Conservation (phyloP, 30 jellyfish, hydroid and myxozoan genomes). For the Hydractinia symbiolongicarpus region DNA sequence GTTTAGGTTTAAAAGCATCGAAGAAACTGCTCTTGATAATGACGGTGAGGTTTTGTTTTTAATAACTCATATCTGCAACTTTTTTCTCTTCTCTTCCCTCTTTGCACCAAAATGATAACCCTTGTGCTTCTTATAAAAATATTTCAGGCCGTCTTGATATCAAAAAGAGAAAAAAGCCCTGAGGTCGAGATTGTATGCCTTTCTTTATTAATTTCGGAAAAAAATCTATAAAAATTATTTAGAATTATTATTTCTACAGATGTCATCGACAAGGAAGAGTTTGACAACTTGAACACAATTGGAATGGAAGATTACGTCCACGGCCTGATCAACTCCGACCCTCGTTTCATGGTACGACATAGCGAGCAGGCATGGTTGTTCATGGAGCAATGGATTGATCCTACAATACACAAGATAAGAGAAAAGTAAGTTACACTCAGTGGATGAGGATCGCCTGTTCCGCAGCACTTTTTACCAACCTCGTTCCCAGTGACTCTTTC, state of each 20-base stretch:
- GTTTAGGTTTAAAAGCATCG: not conserved
- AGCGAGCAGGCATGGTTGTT: conserved; percentile 83
- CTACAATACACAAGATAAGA: conserved; percentile 69
- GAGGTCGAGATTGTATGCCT: too few relatives aligned
- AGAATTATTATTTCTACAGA: conserved; percentile 27
- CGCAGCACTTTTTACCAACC: too few relatives aligned
- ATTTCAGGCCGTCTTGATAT: too few relatives aligned
- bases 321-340: conserved; percentile 54
- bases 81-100: too few relatives aligned
- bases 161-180: too few relatives aligned
- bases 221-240: not conserved
- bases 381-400: conserved; percentile 66
- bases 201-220: too few relatives aligned
- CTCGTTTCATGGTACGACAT: conserved; percentile 68
- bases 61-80: too few relatives aligned
- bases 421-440: conserved; percentile 40
- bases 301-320: conserved; percentile 69
- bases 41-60: not conserved
- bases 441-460: not conserved
- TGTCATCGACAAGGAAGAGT: conserved; percentile 66
- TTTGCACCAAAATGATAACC: too few relatives aligned
- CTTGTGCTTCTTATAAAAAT: too few relatives aligned
- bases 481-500: too few relatives aligned
- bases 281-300: conserved; percentile 60
- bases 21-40: not conserved